A percentile compares a stretch with the other conserved stretches of the same genome.
Conservation (phyloP, 2,888 invertebrate genomes). For the Gonocerus acuteangulatus region DNA sequence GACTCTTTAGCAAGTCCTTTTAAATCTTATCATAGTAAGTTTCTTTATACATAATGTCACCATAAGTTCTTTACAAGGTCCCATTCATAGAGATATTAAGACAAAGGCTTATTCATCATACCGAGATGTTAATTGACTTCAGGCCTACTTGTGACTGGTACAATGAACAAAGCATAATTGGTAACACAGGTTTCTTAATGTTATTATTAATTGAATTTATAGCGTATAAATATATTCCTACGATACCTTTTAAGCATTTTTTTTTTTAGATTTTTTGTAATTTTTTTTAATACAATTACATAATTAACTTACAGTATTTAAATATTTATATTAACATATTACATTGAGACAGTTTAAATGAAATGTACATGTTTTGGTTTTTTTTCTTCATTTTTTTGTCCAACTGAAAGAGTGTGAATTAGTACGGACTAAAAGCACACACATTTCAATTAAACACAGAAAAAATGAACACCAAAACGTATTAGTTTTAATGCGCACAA, state of each 20-base stretch:
- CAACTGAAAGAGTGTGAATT: neutral
- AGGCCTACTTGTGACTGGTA: conserved; percentile 34
- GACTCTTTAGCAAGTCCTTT: conserved; percentile 3
- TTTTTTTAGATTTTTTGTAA: too few species aligned
- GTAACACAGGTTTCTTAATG: neutral
- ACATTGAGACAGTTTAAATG: neutral
- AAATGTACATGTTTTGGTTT: neutral
- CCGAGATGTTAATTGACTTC: conserved; percentile 21
- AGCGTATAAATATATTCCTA: too few species aligned
- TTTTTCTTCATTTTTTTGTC: neutral
- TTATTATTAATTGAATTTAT: neutral
- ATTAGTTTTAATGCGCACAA: too few species aligned
- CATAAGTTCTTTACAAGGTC: too few species aligned
- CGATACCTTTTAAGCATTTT: too few species aligned
- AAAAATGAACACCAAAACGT: neutral
- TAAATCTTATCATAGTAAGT: neutral
- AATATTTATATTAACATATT: neutral
- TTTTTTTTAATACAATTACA: neutral
- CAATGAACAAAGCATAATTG: conserved; percentile 32
- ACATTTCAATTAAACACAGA: neutral
- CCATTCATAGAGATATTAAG: conserved; percentile 9
- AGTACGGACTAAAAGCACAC: neutral
- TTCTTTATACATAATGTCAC: neutral
- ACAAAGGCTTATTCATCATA: conserved; percentile 16
- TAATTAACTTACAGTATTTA: neutral